These are phyloP conservation scores for Halictus quadricinctus DNA, from an alignment of 2,888 invertebrate genomes.

Conservation along the genomic window DNA sequence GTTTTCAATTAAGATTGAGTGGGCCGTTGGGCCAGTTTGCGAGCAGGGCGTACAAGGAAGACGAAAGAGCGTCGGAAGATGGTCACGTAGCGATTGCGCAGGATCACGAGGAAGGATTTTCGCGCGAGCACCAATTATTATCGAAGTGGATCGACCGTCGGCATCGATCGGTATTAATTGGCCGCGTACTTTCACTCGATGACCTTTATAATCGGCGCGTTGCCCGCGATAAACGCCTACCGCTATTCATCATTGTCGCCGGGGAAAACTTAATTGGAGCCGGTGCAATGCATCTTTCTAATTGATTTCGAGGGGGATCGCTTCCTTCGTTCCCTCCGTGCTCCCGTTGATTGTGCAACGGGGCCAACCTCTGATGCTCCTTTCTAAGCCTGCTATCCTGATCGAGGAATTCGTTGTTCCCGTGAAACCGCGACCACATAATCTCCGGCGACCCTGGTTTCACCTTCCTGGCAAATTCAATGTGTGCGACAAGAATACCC, in stretches of 20 bases:
- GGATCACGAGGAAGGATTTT: constrained; percentile 51
- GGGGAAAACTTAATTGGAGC: constrained; percentile 60
- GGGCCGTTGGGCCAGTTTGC: not conserved
- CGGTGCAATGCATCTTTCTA: constrained; percentile 39
- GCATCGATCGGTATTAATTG: constrained; percentile 67
- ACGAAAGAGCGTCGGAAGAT: constrained; percentile 11
- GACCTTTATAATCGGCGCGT: constrained; percentile 63
- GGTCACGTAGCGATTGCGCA: constrained; percentile 50
- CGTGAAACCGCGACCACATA: not conserved
- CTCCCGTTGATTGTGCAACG: constrained; percentile 1
- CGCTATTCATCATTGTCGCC: constrained; percentile 63
- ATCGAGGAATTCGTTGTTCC: not conserved
- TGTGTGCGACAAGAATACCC: not conserved
- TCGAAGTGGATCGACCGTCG: constrained; percentile 43
- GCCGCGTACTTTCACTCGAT: constrained; percentile 62
- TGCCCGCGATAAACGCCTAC: constrained; percentile 43
- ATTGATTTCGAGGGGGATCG: constrained; percentile 41
- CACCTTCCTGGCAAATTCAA: not conserved
- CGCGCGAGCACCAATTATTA: constrained; percentile 60
- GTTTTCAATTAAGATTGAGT: not conserved
- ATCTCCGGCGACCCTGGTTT: too few species aligned
- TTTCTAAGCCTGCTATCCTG: not conserved
- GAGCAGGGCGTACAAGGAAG: not conserved
- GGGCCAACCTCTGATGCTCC: not conserved
- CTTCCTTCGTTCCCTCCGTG: not conserved